These are phyloP conservation scores for Holotrichia oblita DNA, from an alignment of 1,140 invertebrate species.

Conservation along the genomic window DNA sequence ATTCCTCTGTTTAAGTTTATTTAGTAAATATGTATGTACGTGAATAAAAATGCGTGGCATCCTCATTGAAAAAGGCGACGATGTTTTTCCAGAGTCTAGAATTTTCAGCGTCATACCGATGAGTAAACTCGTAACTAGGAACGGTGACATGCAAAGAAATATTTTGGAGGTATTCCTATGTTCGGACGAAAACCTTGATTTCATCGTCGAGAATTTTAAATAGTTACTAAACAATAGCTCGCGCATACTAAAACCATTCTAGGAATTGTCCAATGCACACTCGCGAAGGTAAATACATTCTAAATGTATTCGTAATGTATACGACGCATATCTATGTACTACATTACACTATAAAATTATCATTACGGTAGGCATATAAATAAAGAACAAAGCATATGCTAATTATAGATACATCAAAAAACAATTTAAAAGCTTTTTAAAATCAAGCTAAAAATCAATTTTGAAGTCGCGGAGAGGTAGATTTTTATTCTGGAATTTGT, in stretches of 20 bases:
- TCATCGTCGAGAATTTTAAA: not conserved
- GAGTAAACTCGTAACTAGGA: not conserved
- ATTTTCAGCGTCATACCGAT: not conserved
- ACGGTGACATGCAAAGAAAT: not conserved
- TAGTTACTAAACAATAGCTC: not conserved
- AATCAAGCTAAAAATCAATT: too few relatives aligned
- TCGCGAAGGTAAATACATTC: not conserved
- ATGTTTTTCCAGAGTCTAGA: not conserved
- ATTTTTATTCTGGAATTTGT: too few relatives aligned
- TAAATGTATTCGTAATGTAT: not conserved
- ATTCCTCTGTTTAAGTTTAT: not conserved
- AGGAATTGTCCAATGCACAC: not conserved
- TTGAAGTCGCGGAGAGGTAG: too few relatives aligned
- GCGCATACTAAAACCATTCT: constrained; percentile 2
- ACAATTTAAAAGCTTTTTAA: too few relatives aligned
- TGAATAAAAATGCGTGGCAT: not conserved
- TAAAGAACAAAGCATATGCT: not conserved
- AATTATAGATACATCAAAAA: not conserved
- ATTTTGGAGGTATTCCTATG: constrained; percentile 12
- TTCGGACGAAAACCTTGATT: not conserved
- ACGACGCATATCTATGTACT: not conserved
- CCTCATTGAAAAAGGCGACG: not conserved
- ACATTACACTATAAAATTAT: not conserved
- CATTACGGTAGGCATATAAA: not conserved
- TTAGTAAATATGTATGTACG: not conserved